Base-by-base conservation (phyloP, 2,113 vertebrate species). In the Eptesicus fuscus region DNA sequence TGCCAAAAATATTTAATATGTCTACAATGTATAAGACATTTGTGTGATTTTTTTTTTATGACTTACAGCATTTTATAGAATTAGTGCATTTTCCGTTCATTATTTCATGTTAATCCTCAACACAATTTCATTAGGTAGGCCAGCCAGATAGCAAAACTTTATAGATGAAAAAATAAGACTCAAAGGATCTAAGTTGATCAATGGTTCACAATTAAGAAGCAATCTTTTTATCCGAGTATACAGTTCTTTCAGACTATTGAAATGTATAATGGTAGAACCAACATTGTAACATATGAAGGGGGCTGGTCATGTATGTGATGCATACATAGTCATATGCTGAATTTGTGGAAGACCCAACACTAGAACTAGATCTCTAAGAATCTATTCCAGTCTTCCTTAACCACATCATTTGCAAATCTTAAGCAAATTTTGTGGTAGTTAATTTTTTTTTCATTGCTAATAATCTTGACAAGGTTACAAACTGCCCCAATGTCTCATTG, bases 1-100 rank as follows among this genome's bases (percentile, higher is more conserved):
- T 56, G 88, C 1, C 12, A 49, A 83, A 83, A 91, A 89, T 91
- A 93, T 67, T 95, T 83, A 86, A 87, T 65, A 89, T 74, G 23
- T 11, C 12, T 92, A 44, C 23, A 40, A 44, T 56, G 2, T 40
- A 35, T 1, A 86, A 83, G 42, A 91, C 8, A 37, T n/a, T 80
- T 32, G 4, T 93, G 18, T 79, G 32, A 42, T 17, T 37, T 80
- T 25, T 91, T 96, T 71, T 95, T 73, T n/a, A 90, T 71, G 23
- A 10, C 17, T 92, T 63, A 47, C 3, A 65, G 0, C 0, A 59
- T 80, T 91, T 96, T 56, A 83, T 56, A 79, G 22, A 74, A 87
- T 69, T 85, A 92, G n/a, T 59, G 7, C 2, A 49, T 16, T 67
- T 95, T 84, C 30, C 65, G 12, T 88, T 88, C 71, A 74, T 83